Conservation (phyloP, 37 sponge, comb jelly and placozoan species). For the Spongilla lacustris region DNA sequence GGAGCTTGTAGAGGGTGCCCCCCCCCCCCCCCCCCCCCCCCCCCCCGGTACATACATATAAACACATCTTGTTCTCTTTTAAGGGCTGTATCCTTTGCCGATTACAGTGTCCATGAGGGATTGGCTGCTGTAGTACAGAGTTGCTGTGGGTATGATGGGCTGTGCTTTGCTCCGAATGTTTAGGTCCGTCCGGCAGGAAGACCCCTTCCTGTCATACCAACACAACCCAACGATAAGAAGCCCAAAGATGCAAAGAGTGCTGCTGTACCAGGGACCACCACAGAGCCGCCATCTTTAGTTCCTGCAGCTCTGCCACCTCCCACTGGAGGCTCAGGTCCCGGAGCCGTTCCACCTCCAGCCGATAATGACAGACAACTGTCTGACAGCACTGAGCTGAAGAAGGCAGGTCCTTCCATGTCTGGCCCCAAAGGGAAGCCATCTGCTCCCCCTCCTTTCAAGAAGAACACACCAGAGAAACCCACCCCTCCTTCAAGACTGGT, state of each 20-base stretch:
- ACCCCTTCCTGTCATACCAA: background rate
- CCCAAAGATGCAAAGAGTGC: background rate
- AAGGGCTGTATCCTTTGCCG: too few relatives aligned
- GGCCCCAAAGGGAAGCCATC: background rate
- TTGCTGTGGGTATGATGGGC: background rate
- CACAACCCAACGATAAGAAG: slow-evolving; percentile 11
- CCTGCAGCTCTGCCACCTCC: background rate
- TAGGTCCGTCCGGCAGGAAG: background rate
- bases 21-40: slow-evolving; percentile 14
- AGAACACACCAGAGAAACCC: background rate
- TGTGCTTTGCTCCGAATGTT: background rate
- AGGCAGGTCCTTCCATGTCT: background rate
- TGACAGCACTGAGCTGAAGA: slow-evolving; percentile 11
- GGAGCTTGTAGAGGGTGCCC: background rate
- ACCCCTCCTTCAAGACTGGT: background rate
- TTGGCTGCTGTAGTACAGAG: too few relatives aligned
- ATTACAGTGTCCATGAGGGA: too few relatives aligned
- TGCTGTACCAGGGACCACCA: background rate
- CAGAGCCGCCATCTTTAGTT: background rate
- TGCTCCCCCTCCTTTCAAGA: background rate
- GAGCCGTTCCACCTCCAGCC: background rate
- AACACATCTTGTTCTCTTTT: too few relatives aligned
- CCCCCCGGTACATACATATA: too few relatives aligned
- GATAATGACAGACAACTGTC: background rate
- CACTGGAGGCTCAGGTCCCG: background rate